These are phyloP conservation scores for Catamblyrhynchus diadema DNA, from an alignment of 2,797 vertebrate genomes.

Conservation along the genomic window DNA sequence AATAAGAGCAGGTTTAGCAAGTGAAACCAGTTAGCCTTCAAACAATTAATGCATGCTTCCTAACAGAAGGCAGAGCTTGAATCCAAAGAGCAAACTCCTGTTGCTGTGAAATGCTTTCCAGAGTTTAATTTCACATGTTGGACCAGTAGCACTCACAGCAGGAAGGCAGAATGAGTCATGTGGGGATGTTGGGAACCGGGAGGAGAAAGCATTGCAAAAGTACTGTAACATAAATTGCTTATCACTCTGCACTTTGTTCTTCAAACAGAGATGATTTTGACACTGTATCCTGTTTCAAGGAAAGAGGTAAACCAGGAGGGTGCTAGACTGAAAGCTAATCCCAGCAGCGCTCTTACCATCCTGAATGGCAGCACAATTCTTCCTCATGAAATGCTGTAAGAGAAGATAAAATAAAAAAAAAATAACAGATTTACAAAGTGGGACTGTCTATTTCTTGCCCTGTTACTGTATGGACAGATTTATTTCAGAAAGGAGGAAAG, in stretches of 20 bases:
- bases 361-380: neutral
- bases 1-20: slow-evolving; percentile 50
- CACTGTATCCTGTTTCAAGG: neutral
- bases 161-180: slow-evolving; percentile 42
- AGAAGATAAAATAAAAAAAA: neutral
- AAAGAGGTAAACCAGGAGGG: neutral
- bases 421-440: neutral
- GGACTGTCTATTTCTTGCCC: neutral
- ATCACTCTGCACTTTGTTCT: slow-evolving; percentile 6
- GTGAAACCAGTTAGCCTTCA: slow-evolving; percentile 28
- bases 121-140: slow-evolving; percentile 31
- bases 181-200: neutral
- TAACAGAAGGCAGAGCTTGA: slow-evolving; percentile 33
- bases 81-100: neutral
- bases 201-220: slow-evolving; percentile 37
- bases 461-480: neutral
- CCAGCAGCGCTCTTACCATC: neutral
- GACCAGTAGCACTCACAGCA: slow-evolving; percentile 20
- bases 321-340: neutral
- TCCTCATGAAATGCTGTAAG: neutral
- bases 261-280: neutral
- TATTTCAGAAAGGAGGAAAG: neutral
- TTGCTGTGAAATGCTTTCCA: slow-evolving; percentile 19
- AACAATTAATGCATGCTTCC: neutral
- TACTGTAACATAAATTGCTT: slow-evolving; percentile 12